A percentile compares a stretch with the other conserved stretches of the same genome.
Evolutionary conservation across 2,113 vertebrate species (phyloP).

Genomic region (Montifringilla adamsi): DNA sequence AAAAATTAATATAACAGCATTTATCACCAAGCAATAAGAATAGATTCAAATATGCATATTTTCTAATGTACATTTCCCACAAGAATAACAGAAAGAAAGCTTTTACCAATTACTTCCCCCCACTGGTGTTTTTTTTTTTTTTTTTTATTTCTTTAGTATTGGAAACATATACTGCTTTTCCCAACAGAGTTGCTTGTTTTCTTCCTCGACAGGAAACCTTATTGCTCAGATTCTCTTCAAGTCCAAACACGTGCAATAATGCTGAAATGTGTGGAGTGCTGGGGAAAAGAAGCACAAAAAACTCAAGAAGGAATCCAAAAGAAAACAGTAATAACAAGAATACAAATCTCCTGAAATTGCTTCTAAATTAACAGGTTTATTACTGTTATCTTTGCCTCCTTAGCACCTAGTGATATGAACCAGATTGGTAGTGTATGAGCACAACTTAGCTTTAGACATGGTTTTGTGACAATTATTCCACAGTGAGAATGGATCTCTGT

Average conservation of each 20-base stretch:
- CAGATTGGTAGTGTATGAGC: not conserved
- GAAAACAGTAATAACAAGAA: not conserved
- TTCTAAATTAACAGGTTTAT: not conserved
- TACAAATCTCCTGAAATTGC: not conserved
- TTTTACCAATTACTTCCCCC: not conserved
- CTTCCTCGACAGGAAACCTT: not conserved
- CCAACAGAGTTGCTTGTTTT: not conserved
- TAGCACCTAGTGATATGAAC: not conserved
- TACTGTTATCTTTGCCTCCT: not conserved
- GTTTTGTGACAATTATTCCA: not conserved
- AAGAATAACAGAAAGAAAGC: not conserved
- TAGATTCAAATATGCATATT: not conserved
- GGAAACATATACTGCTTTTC: not conserved
- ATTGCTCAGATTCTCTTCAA: not conserved
- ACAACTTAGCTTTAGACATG: not conserved
- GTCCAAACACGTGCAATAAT: not conserved
- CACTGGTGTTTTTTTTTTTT: not conserved
- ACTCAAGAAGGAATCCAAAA: fast-evolving
- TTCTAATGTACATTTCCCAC: not conserved
- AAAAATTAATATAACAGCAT: not conserved
- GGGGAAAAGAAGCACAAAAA: not conserved
- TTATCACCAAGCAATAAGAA: constrained; percentile 7
- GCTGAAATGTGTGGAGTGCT: not conserved
- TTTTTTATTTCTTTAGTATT: not conserved
- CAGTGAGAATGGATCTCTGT: not conserved